Base-by-base conservation (phyloP, 1,140 invertebrate species). In the Drosophila nasuta region DNA sequence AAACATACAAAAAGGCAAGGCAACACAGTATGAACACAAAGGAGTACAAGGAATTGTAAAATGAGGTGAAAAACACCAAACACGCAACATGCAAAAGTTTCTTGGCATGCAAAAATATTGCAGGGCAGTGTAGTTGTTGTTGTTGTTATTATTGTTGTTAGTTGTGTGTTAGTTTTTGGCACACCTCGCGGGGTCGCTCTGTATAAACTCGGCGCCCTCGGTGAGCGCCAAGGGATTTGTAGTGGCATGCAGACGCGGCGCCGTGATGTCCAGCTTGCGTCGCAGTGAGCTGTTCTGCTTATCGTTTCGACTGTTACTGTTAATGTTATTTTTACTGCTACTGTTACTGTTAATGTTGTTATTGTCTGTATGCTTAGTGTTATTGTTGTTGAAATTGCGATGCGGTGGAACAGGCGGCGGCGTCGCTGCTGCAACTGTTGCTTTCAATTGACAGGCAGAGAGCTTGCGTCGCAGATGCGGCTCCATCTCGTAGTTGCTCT, bases 231-330 rank as follows among this genome's bases (percentile, higher is more conserved):
- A 92, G 13, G 93, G 93, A 93, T 97, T 97, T 38, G 96, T 96
- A 15, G 96, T 96, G 2, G 95, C 96, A 28, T 96, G 93, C 69
- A 96, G 93, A 81, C 94, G 94, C 20, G 94, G 94, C 57, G 95
- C 95, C 66, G 94, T 94, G 77, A 96, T 96, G 82, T 95, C 94
- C 54, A 95, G 86, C 77, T 94, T 94, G 41, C 83, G 82, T 43
- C 77, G 79, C 56, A 77, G 64, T 69, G 87, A 87, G 49, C 49
- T 86, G 13, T 60, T 75, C 41, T 73, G 69, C 17, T 43, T 75
- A n/a, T 62, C 68, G 49, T 51, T 56, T 4, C 65, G 76, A 46
- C 70, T 65, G 7, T 41, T 75, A 45, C 58, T 82, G 46, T 57
- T 72, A 33, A 17, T 75, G 13, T 57, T 89, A 38, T 67, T 86